Percentiles rank a stretch among this genome's conserved stretches.
phyloP scores from a whole-genome alignment of 2,113 vertebrate species.

The Odobenus rosmarus region DNA sequence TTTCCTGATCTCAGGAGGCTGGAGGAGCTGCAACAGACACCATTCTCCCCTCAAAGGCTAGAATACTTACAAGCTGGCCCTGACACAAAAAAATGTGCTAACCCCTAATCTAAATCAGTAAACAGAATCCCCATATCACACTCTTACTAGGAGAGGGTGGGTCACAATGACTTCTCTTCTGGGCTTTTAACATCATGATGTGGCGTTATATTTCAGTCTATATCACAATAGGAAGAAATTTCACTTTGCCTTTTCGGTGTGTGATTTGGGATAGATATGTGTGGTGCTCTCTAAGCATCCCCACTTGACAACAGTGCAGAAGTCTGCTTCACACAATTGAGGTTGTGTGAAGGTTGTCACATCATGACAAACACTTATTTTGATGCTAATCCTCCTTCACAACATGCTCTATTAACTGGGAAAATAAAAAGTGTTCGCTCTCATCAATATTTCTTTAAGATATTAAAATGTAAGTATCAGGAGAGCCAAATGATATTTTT shows the following conservation, averaged over 20 bases:
- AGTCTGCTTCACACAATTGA: neutral
- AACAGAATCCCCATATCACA: neutral
- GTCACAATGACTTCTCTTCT: neutral
- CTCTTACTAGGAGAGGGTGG: too few relatives aligned
- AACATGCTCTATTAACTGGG: neutral
- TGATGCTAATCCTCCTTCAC: neutral
- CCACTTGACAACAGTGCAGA: neutral
- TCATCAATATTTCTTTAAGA: neutral
- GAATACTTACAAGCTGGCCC: neutral
- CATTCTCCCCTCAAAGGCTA: neutral
- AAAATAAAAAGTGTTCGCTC: neutral
- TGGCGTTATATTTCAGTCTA: neutral
- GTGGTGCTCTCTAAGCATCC: too few relatives aligned
- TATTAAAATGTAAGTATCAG: neutral
- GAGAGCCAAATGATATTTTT: neutral
- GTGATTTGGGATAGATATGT: neutral
- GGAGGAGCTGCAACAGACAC: fast-evolving
- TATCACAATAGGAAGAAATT: neutral
- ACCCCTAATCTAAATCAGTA: neutral
- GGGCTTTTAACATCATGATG: neutral
- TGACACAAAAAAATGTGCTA: neutral
- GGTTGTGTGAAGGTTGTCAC: neutral
- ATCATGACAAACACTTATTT: neutral
- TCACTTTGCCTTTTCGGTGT: neutral
- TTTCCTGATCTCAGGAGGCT: neutral